Base-by-base conservation (phyloP, 2,113 vertebrate species). In the Tachuris rubrigastra region DNA sequence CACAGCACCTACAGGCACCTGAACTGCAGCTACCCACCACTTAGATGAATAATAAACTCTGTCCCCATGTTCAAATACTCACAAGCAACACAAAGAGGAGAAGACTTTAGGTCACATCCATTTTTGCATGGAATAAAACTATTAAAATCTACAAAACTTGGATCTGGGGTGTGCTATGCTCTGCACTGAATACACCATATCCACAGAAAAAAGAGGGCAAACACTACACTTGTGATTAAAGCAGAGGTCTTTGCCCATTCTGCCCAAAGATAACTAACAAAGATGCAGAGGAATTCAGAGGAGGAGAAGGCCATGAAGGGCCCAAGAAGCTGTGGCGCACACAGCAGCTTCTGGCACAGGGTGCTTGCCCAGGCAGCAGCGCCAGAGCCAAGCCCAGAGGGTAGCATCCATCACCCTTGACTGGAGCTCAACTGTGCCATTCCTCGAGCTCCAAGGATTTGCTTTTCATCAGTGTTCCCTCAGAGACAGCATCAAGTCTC, bases 361-460 rank as follows among this genome's bases (percentile, higher is more conserved):
- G 46, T 25, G n/a, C 46, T 17, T 3, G 15, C 11, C 8, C 18
- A 10, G 35, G 62, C 71, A 63, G 69, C 62, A 49, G 13, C 30
- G 25, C 41, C 1, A 5, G 4, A 42, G 49, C 31, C 65, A 55
- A 67, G 14, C 18, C n/a, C 59, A 14, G 18, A 8, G 21, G 12
- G 6, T 6, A 27, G 20, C 11, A 10, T 12, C 71, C 85, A 44
- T 16, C 11, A 2, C 50, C 28, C 47, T 4, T 5, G 1, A 1
- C 20, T 28, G 35, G 14, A 85, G 24, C 59, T 24, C 63, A 9
- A 1, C 22, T 0, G 0, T 23, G 49, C 28, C 8, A 6, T 63
- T 86, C 72, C 59, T 80, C 1, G 0, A 86, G 72, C 66, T 46
- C 33, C 30, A 33, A 33, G 59, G 42, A 8, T 67, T 69, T 59